These are phyloP conservation scores for Druon quercuslanigerum DNA, from an alignment of 1,140 invertebrate genomes.

Conservation along the genomic window DNA sequence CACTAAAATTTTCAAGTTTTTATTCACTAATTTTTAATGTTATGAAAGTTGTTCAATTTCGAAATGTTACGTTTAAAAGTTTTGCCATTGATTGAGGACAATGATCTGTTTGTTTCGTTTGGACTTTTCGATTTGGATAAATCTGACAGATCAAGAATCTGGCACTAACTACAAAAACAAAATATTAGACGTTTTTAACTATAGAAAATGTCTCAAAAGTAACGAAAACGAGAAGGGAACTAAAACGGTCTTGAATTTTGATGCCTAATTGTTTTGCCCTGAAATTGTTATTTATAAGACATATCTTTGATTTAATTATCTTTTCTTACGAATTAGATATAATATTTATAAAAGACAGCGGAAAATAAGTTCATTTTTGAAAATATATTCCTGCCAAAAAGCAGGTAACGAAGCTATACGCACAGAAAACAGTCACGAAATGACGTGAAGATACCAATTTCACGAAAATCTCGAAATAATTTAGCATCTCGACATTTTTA, in stretches of 20 bases:
- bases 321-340: slow-evolving; percentile 11
- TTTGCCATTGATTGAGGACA: too few species aligned
- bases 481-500: slow-evolving; percentile 30
- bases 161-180: too few species aligned
- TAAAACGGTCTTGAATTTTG: not conserved
- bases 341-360: not conserved
- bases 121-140: too few species aligned
- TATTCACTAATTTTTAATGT: too few species aligned
- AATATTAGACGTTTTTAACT: not conserved
- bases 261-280: not conserved
- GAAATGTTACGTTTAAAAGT: too few species aligned
- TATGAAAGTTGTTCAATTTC: too few species aligned
- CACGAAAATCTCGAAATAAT: slow-evolving; percentile 34
- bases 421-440: slow-evolving; percentile 45
- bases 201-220: not conserved
- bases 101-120: too few species aligned
- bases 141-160: too few species aligned
- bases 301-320: slow-evolving; percentile 16
- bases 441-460: not conserved
- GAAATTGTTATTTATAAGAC: slow-evolving; percentile 17
- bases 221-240: not conserved
- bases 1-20: too few species aligned
- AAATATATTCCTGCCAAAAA: slow-evolving; percentile 16
- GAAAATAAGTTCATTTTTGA: not conserved
- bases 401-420: slow-evolving; percentile 47